Base-by-base conservation (phyloP, 2,888 invertebrate genomes). In the Carterocephalus palaemon region DNA sequence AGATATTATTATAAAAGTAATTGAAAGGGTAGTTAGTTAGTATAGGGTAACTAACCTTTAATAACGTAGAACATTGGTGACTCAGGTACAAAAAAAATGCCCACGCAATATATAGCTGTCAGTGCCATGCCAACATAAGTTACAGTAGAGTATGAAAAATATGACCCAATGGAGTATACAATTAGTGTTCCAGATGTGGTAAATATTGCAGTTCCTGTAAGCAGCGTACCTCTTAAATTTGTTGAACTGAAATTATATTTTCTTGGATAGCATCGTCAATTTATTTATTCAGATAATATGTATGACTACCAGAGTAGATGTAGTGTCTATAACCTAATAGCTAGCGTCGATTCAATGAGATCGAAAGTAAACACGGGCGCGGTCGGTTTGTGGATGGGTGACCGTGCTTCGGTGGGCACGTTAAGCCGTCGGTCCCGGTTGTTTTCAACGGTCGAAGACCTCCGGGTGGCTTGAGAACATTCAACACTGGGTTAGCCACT, bases 11-110 rank as follows among this genome's bases (percentile, higher is more conserved):
- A 19, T 19, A 6, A 19, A 3, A 4, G 19, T 19, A 6, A 19
- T 6, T 6, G 6, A 19, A 19, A 19, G 19, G 6, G 19, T 19
- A 6, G 3, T 6, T 19, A 4, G 19, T 19, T 4, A 3, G 6
- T 4, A 19, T 19, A 19, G 19, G 19, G 19, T 28, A 12, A 7
- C 2, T 36, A 51, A 68, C 71, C 66, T 48, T 57, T 59, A 41
- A 68, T 41, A 8, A 65, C 38, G 5, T 58, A 52, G 53, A 58
- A 70, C 2, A 64, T 46, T 0, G 72, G 72, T 8, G 70, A 59
- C 41, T 73, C 74, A 1, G 68, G 67, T 26, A 70, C 52, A 2
- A 58, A 52, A 0, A 57, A 47, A 2, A 67, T 17, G 3, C 55
- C 53, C n/a, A 49, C 4, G 1, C 62, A 7, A 16, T 60, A 64